A percentile compares a stretch with the other conserved stretches of the same genome.
These are phyloP conservation scores for Bettongia penicillata DNA, from an alignment of 2,113 vertebrate species.

Conservation along the genomic window DNA sequence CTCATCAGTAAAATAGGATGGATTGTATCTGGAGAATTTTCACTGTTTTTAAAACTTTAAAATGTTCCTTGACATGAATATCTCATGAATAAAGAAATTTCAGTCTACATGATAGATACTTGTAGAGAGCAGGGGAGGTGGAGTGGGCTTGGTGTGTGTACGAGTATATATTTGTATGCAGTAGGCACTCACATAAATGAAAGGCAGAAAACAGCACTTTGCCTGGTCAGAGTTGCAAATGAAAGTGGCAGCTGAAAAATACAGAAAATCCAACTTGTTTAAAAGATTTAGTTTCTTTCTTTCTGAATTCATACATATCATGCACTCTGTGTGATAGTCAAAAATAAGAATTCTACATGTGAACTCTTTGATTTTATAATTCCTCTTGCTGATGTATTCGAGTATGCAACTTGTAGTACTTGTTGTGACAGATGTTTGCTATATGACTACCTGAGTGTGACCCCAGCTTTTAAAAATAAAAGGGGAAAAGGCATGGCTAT, in stretches of 20 bases:
- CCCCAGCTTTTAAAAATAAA: constrained; percentile 37
- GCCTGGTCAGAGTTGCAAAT: constrained; percentile 51
- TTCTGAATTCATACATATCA: constrained; percentile 7
- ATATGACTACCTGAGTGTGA: constrained; percentile 27
- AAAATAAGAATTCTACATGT: constrained; percentile 7
- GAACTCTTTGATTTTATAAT: constrained; percentile 14
- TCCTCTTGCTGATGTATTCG: background rate
- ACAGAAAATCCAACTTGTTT: constrained; percentile 44
- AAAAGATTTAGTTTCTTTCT: constrained; percentile 15
- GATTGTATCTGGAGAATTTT: constrained; percentile 52
- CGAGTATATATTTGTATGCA: constrained; percentile 20
- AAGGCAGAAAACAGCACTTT: constrained; percentile 47
- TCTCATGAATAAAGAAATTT: constrained; percentile 67
- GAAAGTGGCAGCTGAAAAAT: constrained; percentile 49
- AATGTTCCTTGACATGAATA: constrained; percentile 65
- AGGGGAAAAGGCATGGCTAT: constrained; percentile 1
- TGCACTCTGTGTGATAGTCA: background rate
- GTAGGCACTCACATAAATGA: constrained; percentile 35
- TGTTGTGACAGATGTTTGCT: background rate
- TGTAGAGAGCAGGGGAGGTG: constrained; percentile 33
- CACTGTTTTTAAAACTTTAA: constrained; percentile 54
- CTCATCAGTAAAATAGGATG: constrained; percentile 54
- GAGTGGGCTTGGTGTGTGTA: background rate
- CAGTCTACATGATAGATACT: constrained; percentile 3
- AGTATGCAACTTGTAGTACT: constrained; percentile 27